Evolutionary conservation across 2,797 vertebrate species (phyloP), one percentile per base, ranked within the genome.

Genomic region (Pterois miles): DNA sequence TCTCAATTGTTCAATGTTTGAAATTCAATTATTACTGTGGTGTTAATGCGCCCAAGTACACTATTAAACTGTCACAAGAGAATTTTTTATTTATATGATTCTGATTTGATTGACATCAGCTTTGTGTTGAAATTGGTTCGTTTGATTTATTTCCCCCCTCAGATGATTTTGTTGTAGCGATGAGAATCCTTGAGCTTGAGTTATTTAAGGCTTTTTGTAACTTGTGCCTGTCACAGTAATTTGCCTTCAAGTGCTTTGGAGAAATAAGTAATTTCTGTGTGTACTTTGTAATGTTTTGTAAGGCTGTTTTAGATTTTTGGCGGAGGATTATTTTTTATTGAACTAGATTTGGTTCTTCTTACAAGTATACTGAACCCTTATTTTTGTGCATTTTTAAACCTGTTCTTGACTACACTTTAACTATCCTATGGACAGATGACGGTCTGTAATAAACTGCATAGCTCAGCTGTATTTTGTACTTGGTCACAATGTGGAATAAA

Each of bases 401-500:
- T 91, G 91, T 92, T 95, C 90, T 94, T 88, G 89, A 94, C 92
- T 92, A 91, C 90, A 93, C 91, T 93, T 93, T 89, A 90, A 87
- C 83, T 90, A 92, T 93, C 88, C 87, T 69, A 60, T 91, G 90
- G 82, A 88, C 88, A 89, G 93, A 91, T 67, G 59, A 87, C 63
- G 59, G 91, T 94, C 93, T 92, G 93, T 93, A 94, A 94, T 91
- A 92, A 94, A 95, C 90, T 89, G 92, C 93, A 93, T 95, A 94
- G 93, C 92, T 94, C 82, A 88, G 88, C 86, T 95, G 94, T 95
- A 95, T 96, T 96, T 96, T 96, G 96, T 96, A 96, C 93, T 92
- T 94, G 91, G 94, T 94, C 89, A 94, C 92, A 92, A 94, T 81
- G 93, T 95, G 93, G 93, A 96, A 95, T 95, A 96, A 96, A 96